These are phyloP conservation scores for Steinernema carpocapsae DNA, from an alignment of 2,888 invertebrate genomes.

Conservation along the genomic window DNA sequence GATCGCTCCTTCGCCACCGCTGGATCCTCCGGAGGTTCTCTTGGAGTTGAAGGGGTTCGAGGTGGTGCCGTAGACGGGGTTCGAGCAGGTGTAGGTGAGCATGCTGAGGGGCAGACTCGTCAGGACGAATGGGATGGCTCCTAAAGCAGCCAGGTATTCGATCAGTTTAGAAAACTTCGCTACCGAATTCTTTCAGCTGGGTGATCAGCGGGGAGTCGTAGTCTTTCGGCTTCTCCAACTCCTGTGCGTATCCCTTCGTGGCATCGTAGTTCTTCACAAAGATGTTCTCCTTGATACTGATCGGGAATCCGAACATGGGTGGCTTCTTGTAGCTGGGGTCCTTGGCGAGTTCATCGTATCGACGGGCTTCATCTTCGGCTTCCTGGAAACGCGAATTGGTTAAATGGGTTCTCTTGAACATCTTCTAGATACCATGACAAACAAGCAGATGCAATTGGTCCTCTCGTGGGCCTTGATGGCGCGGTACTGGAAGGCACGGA, in stretches of 20 bases:
- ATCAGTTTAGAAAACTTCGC: background rate
- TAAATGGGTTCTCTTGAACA: background rate
- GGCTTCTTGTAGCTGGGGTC: constrained; percentile 52
- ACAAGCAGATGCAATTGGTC: constrained; percentile 59
- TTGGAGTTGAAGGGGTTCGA: constrained; percentile 37
- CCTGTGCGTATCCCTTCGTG: constrained; percentile 68
- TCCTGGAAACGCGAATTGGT: constrained; percentile 45
- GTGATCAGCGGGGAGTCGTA: constrained; percentile 50
- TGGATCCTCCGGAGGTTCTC: constrained; percentile 69
- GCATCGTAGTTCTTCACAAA: constrained; percentile 61
- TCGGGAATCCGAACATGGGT: constrained; percentile 62
- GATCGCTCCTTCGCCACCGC: constrained; percentile 71
- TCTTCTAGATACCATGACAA: constrained; percentile 47
- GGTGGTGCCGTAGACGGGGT: constrained; percentile 70
- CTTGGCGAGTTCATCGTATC: constrained; percentile 52
- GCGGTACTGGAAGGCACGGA: constrained; percentile 52
- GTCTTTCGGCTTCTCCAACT: constrained; percentile 52
- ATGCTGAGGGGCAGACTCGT: constrained; percentile 71
- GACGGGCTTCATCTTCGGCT: constrained; percentile 55
- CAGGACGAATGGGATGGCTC: constrained; percentile 72
- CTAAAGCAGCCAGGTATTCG: constrained; percentile 50
- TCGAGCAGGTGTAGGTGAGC: constrained; percentile 66
- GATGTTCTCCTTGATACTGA: constrained; percentile 63
- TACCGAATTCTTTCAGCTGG: constrained; percentile 54
- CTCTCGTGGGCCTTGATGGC: constrained; percentile 55